phyloP scores from a whole-genome alignment of 2,888 invertebrate genomes.

The Drosophila imparisetae region DNA sequence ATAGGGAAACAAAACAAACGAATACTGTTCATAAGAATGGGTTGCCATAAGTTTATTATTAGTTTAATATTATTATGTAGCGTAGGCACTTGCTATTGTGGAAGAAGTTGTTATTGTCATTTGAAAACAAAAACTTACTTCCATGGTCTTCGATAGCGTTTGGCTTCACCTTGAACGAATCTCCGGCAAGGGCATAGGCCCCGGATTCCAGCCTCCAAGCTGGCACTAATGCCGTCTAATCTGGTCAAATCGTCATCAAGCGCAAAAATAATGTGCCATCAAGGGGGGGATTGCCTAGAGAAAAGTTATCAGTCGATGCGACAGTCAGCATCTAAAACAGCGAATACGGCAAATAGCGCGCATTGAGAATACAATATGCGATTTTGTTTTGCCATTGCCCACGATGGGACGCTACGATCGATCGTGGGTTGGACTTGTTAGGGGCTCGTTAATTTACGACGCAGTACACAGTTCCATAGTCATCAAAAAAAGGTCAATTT shows the following conservation, averaged over 20 bases:
- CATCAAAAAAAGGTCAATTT: conserved; percentile 46
- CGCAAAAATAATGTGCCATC: conserved; percentile 74
- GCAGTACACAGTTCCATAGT: conserved; percentile 32
- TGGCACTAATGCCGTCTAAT: conserved; percentile 52
- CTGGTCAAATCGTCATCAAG: conserved; percentile 69
- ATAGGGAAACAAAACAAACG: neutral
- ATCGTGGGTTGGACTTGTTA: conserved; percentile 17
- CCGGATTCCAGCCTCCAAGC: conserved; percentile 39
- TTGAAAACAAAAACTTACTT: neutral
- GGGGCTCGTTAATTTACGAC: conserved; percentile 49
- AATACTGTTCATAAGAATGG: too few relatives aligned
- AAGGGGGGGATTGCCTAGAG: conserved; percentile 77
- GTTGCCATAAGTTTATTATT: neutral
- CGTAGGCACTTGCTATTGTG: too few relatives aligned
- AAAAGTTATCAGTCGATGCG: conserved; percentile 68
- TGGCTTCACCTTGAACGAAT: conserved; percentile 49
- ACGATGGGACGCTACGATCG: conserved; percentile 45
- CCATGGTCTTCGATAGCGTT: conserved; percentile 21
- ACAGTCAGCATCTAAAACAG: conserved; percentile 26
- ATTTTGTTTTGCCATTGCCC: conserved; percentile 24
- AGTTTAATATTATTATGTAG: neutral
- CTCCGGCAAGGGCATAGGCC: conserved; percentile 46
- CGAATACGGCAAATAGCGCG: neutral
- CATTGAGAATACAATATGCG: conserved; percentile 5
- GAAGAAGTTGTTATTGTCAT: neutral